Conservation (phyloP, 2,888 invertebrate species). For the Blastobasis lacticolella region DNA sequence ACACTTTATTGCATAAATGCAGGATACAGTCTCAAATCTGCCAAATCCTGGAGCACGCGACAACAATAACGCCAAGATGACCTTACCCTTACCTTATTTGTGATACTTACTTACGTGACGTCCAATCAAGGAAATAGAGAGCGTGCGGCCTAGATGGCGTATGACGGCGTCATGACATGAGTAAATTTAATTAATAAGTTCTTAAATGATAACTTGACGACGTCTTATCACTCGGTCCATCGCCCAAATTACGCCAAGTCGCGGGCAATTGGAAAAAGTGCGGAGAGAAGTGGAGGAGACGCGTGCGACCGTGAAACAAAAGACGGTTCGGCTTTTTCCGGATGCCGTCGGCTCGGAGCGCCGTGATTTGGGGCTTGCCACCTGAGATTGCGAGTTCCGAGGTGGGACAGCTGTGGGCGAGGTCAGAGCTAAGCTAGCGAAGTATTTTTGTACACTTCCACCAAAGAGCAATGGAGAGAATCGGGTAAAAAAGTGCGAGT, state of each 20-base stretch:
- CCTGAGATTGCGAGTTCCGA: not conserved
- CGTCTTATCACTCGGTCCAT: not conserved
- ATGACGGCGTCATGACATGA: too few relatives aligned
- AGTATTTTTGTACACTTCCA: not conserved
- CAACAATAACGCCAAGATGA: too few relatives aligned
- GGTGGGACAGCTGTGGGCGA: not conserved
- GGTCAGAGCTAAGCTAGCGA: not conserved
- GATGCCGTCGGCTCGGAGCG: not conserved
- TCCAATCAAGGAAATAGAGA: too few relatives aligned
- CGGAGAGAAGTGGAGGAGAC: slow-evolving; percentile 6
- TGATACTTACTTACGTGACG: too few relatives aligned
- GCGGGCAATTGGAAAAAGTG: slow-evolving; percentile 14
- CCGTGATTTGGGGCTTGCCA: not conserved
- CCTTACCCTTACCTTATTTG: too few relatives aligned
- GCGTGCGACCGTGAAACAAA: slow-evolving; percentile 9
- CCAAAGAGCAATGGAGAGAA: not conserved
- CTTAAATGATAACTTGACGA: too few relatives aligned
- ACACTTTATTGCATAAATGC: too few relatives aligned
- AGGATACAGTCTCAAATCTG: too few relatives aligned
- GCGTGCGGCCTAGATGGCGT: too few relatives aligned
- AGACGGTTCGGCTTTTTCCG: not conserved
- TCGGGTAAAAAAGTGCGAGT: not conserved
- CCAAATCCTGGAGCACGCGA: too few relatives aligned
- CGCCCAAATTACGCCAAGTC: slow-evolving; percentile 16
- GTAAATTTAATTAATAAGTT: too few relatives aligned